Evolutionary conservation across 2,797 vertebrate species (phyloP), one percentile per base, ranked within the genome.

Genomic region (Tenualosa thibaudeaui): DNA sequence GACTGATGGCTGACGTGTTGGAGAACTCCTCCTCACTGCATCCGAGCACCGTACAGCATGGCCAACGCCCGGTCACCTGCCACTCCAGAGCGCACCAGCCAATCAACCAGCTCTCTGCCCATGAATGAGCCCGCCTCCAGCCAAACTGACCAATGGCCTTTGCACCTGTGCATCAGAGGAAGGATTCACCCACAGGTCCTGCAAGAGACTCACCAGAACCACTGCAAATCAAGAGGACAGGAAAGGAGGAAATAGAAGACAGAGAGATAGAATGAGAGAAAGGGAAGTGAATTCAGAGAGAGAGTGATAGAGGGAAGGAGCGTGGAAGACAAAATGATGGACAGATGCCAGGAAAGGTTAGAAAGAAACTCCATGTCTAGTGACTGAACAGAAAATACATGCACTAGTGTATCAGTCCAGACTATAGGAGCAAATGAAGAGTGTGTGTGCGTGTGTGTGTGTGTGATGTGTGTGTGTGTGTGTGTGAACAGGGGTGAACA

Each of bases 101-200:
- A 98, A 92, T 94, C 95, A 89, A 97, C 96, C 93, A 98, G 91
- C 89, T 96, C 95, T 49, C 94, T 96, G 92, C 95, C 96, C 88
- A 89, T 93, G 92, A 98, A 97, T 40, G 50, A 85, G 0, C 89
- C 89, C 37, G 12, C 58, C 68, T 75, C 68, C 1, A 13, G 13
- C 31, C 68, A 43, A 15, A 6, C 68, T 43, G 68, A 75, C 68
- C 68, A 75, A 75, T 75, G 17, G 54, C 84, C 84, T 89, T 93
- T 94, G 96, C 94, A 97, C 97, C 97, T 98, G 96, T 94, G 92
- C 95, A 94, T 98, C 97, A 99, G 96, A 99, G 98, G 96, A 98
- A 98, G 92, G 97, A 98, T 98, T 99, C 97, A 97, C 97, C 97
- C 90, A 97, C 92, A 17, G 96, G 94, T 90, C 95, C 95, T 90